A percentile compares a stretch with the other conserved stretches of the same genome.
These are phyloP conservation scores for Halocynthia aurantium DNA, from an alignment of 23 tunicate genomes.

Conservation along the genomic window DNA sequence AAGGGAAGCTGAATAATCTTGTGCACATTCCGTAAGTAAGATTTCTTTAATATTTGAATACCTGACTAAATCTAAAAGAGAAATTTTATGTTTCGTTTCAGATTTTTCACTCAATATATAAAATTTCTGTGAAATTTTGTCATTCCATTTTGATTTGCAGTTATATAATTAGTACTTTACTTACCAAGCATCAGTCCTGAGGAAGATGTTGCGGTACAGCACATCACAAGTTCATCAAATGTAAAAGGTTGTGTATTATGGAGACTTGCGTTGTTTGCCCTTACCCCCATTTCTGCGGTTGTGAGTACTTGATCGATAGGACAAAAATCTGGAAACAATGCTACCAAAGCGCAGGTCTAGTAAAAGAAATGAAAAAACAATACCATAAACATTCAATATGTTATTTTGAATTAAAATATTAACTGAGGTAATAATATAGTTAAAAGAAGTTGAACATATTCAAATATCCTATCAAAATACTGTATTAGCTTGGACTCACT, in stretches of 20 bases:
- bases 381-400: too few relatives aligned
- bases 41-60: constrained; percentile 14
- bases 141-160: not conserved
- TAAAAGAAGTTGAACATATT: too few relatives aligned
- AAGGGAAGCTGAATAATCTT: constrained; percentile 11
- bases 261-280: not conserved
- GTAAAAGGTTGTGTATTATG: constrained; percentile 18
- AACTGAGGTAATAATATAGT: too few relatives aligned
- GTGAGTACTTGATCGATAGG: not conserved
- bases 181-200: constrained; percentile 6
- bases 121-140: not conserved
- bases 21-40: constrained; percentile 1
- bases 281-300: constrained; percentile 1
- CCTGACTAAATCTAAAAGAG: constrained; percentile 6
- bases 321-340: constrained; percentile 1
- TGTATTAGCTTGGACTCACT: too few relatives aligned
- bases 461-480: too few relatives aligned
- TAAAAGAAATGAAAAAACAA: too few relatives aligned
- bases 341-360: not conserved
- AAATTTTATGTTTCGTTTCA: not conserved
- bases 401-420: too few relatives aligned
- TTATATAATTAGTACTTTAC: not conserved
- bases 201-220: constrained; percentile 10
- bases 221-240: constrained; percentile 13
- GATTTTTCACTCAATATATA: not conserved